These are phyloP conservation scores for Ormyrus labotus DNA, from an alignment of 2,888 invertebrate species.

Conservation along the genomic window DNA sequence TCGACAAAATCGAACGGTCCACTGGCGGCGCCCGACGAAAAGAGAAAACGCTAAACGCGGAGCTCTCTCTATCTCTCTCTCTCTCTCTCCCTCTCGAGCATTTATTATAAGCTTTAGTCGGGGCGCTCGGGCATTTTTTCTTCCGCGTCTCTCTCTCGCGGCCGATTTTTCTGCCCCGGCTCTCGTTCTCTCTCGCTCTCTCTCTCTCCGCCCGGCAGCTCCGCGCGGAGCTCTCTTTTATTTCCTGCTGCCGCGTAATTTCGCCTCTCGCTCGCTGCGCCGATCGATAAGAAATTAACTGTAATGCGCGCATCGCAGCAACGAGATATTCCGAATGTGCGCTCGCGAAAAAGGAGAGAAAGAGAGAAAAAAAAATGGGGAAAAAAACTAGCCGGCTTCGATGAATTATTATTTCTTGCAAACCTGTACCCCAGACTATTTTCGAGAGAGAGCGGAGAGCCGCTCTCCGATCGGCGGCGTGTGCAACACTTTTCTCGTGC, in stretches of 20 bases:
- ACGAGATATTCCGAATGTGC: constrained; percentile 50
- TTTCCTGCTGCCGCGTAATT: constrained; percentile 35
- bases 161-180: constrained; percentile 24
- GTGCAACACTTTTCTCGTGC: too few species aligned
- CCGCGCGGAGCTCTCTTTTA: constrained; percentile 16
- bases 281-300: constrained; percentile 61
- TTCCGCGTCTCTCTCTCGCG: constrained; percentile 48
- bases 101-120: constrained; percentile 72
- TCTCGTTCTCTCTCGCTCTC: constrained; percentile 46
- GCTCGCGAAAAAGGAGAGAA: constrained; percentile 29
- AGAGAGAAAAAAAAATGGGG: background rate
- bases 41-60: constrained; percentile 37
- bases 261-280: constrained; percentile 36
- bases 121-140: constrained; percentile 46
- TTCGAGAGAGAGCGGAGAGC: too few species aligned
- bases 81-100: constrained; percentile 62
- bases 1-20: constrained; percentile 73
- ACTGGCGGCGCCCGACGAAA: constrained; percentile 60
- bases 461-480: too few species aligned
- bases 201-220: constrained; percentile 33
- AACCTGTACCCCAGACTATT: too few species aligned
- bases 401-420: constrained; percentile 41
- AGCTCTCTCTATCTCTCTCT: constrained; percentile 20
- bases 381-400: background rate
- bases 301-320: constrained; percentile 51